These are phyloP conservation scores for Antheraea pernyi DNA, from an alignment of 1,140 invertebrate genomes.

Conservation along the genomic window DNA sequence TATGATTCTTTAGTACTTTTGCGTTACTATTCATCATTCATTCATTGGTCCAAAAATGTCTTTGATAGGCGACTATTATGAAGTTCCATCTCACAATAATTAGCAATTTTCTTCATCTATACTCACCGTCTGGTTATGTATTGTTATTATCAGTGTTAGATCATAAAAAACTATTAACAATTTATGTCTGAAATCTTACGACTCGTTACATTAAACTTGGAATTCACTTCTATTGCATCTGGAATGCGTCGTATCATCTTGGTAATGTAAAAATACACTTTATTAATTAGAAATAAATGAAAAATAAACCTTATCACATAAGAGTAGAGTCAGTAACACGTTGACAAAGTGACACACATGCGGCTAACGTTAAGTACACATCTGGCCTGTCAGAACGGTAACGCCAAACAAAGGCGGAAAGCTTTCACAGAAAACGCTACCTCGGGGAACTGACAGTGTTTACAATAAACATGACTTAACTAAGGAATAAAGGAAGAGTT, in stretches of 20 bases:
- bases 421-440: constrained; percentile 36
- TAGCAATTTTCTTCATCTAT: too few species aligned
- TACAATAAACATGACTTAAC: neutral
- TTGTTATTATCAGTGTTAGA: too few species aligned
- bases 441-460: constrained; percentile 16
- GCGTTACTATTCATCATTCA: too few species aligned
- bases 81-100: too few species aligned
- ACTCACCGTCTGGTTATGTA: too few species aligned
- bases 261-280: constrained; percentile 6
- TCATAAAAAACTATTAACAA: too few species aligned
- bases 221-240: constrained; percentile 7
- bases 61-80: too few species aligned
- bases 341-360: constrained; percentile 15
- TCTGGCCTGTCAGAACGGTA: constrained; percentile 30
- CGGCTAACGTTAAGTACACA: constrained; percentile 22
- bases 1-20: too few species aligned
- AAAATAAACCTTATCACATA: neutral
- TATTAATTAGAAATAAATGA: neutral
- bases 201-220: neutral
- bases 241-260: neutral
- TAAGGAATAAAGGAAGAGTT: neutral
- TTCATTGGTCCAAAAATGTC: too few species aligned
- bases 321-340: neutral
- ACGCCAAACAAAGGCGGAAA: constrained; percentile 29
- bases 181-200: neutral